Evolutionary conservation across 2,113 vertebrate genomes (phyloP).

Genomic region (Martes martes): DNA sequence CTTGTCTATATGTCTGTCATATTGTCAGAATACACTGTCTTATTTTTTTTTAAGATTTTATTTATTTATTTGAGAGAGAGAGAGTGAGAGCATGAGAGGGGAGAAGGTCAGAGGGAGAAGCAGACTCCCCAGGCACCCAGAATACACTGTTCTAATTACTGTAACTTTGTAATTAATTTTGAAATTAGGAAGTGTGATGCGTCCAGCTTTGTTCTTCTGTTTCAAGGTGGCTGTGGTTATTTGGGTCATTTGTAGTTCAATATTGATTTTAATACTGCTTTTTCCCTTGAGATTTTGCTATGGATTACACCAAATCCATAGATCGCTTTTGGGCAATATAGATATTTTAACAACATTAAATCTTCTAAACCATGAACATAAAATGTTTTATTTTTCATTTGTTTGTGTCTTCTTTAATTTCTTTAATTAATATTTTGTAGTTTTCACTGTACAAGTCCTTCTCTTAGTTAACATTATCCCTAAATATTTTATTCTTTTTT

Average conservation of each 20-base stretch:
- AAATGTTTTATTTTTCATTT: background rate
- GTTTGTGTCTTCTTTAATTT: background rate
- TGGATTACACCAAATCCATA: background rate
- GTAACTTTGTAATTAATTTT: background rate
- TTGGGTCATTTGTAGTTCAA: background rate
- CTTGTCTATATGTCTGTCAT: background rate
- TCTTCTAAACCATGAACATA: background rate
- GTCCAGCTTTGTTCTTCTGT: background rate
- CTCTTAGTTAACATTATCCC: background rate
- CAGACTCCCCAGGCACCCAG: too few species aligned
- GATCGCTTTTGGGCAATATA: background rate
- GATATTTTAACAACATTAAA: background rate
- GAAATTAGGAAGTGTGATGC: background rate
- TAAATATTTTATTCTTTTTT: background rate
- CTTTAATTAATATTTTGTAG: background rate
- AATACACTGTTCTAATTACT: background rate
- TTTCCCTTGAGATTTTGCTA: background rate
- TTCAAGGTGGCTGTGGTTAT: background rate
- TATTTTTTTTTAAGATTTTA: too few species aligned
- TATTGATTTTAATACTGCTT: background rate
- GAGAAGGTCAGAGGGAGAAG: too few species aligned
- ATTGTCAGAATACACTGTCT: background rate
- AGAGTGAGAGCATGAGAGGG: too few species aligned
- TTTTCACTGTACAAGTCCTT: background rate
- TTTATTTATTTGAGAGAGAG: too few species aligned